phyloP scores from a whole-genome alignment of 2,113 vertebrate species.

The Marmota monax region DNA sequence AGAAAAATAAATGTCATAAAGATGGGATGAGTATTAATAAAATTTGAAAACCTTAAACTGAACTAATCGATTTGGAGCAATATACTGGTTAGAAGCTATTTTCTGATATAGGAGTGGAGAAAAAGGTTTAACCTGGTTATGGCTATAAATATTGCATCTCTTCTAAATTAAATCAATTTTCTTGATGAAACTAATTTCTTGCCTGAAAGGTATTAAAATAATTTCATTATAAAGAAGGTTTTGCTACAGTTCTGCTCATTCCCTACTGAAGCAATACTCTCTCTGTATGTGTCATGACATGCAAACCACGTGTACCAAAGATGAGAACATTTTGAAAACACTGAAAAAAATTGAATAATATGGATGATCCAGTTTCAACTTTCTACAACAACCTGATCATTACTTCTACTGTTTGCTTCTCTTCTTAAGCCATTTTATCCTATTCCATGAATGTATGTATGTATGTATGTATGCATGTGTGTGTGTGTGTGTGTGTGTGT shows the following conservation, averaged over 20 bases:
- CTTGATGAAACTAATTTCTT: conserved; percentile 85
- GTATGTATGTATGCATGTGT: too few relatives aligned
- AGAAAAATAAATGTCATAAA: conserved; percentile 74
- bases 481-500: too few relatives aligned
- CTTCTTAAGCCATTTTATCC: neutral
- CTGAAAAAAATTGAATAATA: neutral
- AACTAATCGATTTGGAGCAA: conserved; percentile 87
- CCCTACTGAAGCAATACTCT: conserved; percentile 72
- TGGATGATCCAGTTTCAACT: neutral
- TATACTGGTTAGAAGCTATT: conserved; percentile 83
- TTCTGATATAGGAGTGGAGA: conserved; percentile 73
- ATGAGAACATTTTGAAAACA: conserved; percentile 19
- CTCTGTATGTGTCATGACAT: conserved; percentile 77
- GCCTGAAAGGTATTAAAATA: conserved; percentile 85
- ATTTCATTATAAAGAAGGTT: conserved; percentile 83
- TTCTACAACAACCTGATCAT: neutral
- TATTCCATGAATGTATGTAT: neutral
- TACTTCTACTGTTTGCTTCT: neutral
- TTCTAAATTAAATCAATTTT: conserved; percentile 81
- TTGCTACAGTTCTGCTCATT: conserved; percentile 78
- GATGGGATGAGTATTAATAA: conserved; percentile 79
- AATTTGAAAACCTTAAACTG: conserved; percentile 84
- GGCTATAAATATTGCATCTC: conserved; percentile 81
- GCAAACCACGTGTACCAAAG: conserved; percentile 55
- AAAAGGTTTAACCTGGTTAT: conserved; percentile 81